Conservation (phyloP, 2,797 vertebrate species). For the Tiaroga cobitis region DNA sequence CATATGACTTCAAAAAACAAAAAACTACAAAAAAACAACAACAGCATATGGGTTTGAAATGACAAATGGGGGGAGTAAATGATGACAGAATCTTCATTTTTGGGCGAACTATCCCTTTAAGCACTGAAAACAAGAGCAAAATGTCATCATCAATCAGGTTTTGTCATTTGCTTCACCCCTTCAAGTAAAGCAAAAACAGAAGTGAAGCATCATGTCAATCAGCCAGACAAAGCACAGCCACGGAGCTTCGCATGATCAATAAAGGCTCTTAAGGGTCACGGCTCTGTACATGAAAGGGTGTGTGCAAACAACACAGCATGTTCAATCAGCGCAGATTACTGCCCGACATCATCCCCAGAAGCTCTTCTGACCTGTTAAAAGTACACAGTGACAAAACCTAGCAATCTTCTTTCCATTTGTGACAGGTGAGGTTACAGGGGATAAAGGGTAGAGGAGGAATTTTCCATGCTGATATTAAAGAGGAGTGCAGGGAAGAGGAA, state of each 20-base stretch:
- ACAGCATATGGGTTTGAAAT: slow-evolving; percentile 6
- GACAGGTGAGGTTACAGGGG: slow-evolving; percentile 31
- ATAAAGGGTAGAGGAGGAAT: slow-evolving; percentile 4
- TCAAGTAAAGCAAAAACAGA: slow-evolving; percentile 47
- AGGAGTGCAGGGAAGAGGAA: slow-evolving; percentile 24
- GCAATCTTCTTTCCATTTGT: slow-evolving; percentile 39
- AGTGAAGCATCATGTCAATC: slow-evolving; percentile 51
- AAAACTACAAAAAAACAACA: neutral
- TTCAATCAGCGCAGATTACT: slow-evolving; percentile 60
- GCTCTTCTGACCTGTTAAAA: slow-evolving; percentile 45
- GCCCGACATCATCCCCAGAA: slow-evolving; percentile 33
- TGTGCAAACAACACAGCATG: slow-evolving; percentile 70
- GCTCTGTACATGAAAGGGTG: slow-evolving; percentile 67
- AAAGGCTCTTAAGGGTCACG: slow-evolving; percentile 61
- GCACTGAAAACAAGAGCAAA: slow-evolving; percentile 9
- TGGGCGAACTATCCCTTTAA: slow-evolving; percentile 7
- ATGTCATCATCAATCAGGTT: slow-evolving; percentile 3
- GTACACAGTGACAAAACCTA: slow-evolving; percentile 44
- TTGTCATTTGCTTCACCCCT: slow-evolving; percentile 46
- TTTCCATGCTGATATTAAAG: slow-evolving; percentile 43
- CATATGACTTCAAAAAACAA: no score
- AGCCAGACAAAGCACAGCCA: slow-evolving; percentile 61
- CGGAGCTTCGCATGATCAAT: slow-evolving; percentile 65
- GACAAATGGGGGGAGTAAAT: slow-evolving; percentile 5
- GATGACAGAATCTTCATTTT: neutral